Percentiles rank a stretch among this genome's conserved stretches.
These are phyloP conservation scores for Neopipo cinnamomea DNA, from an alignment of 2,113 vertebrate species.

Conservation along the genomic window DNA sequence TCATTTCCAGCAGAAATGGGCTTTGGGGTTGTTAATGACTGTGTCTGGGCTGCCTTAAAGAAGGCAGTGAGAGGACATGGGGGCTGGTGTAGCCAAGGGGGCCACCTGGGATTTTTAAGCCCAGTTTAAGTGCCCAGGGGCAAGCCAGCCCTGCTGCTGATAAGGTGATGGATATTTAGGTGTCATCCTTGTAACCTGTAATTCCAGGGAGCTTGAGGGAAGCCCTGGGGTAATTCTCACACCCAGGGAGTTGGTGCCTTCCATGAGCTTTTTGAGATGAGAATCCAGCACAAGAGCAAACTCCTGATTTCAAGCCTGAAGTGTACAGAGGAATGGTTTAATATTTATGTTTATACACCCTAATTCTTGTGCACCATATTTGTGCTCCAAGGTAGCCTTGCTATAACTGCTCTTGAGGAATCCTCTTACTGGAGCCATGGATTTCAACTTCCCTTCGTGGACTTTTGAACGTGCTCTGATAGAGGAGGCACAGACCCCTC, in stretches of 20 bases:
- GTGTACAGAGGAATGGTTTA: background rate
- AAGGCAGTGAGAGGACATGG: background rate
- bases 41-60: background rate
- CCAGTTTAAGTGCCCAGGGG: background rate
- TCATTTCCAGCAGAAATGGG: background rate
- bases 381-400: background rate
- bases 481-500: background rate
- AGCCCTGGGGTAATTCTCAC: background rate
- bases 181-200: fast-evolving
- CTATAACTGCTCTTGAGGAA: background rate
- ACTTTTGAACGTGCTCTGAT: fast-evolving
- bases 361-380: background rate
- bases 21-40: background rate
- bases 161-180: background rate
- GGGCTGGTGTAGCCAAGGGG: background rate
- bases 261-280: background rate
- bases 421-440: background rate
- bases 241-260: background rate
- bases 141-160: background rate
- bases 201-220: background rate
- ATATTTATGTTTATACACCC: background rate
- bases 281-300: background rate
- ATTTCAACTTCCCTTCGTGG: background rate
- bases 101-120: background rate
- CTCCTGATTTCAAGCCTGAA: background rate